phyloP scores from a whole-genome alignment of 1,140 invertebrate species.

The Elymnias hypermnestra region DNA sequence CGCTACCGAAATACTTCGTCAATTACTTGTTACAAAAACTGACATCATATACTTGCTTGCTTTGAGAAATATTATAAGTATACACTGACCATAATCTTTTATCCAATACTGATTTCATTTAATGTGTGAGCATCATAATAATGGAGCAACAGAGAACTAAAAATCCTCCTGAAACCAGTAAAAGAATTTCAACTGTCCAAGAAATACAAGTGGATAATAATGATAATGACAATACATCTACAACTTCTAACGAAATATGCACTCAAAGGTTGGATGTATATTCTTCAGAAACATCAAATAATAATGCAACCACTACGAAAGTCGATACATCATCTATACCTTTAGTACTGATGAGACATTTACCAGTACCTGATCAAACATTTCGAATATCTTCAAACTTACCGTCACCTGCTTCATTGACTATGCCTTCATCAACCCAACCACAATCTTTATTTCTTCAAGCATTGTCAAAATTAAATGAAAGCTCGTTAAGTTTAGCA shows the following conservation, averaged over 20 bases:
- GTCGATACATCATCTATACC: conserved; percentile 1
- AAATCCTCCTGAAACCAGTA: conserved; percentile 5
- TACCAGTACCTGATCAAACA: conserved; percentile 4
- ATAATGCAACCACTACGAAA: neutral
- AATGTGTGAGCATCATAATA: no score
- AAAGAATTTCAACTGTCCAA: conserved; percentile 3
- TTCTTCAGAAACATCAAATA: neutral
- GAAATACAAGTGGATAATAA: conserved; percentile 10
- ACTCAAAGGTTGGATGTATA: conserved; percentile 16
- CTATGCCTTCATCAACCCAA: conserved; percentile 17
- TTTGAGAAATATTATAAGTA: no score
- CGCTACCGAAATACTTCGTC: no score
- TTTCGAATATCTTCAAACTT: conserved; percentile 18
- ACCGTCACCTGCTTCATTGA: conserved; percentile 26
- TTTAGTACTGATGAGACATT: neutral
- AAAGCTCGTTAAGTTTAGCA: conserved; percentile 34
- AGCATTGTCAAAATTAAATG: conserved; percentile 50
- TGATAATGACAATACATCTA: conserved; percentile 15
- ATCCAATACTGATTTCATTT: no score
- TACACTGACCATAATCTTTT: no score
- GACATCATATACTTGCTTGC: no score
- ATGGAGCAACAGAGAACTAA: conserved; percentile 9
- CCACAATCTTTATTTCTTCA: conserved; percentile 45
- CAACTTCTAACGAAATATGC: conserved; percentile 20
- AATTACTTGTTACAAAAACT: no score